Evolutionary conservation across 2,888 invertebrate species (phyloP).

Genomic region (Portevinia maculata): DNA sequence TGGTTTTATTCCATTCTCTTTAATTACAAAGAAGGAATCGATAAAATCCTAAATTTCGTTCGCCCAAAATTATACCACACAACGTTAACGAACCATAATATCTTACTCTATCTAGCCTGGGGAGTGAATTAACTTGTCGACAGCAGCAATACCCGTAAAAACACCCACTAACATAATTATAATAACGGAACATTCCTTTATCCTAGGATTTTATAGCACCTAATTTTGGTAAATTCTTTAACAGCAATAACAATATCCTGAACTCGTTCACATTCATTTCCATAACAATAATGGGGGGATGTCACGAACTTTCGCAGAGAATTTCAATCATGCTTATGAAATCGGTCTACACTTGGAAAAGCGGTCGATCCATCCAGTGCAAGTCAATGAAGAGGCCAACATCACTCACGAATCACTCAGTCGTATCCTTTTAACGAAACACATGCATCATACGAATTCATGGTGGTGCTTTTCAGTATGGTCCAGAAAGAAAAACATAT

Average conservation of each 20-base stretch:
- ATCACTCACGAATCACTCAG: too few relatives aligned
- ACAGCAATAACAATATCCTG: not conserved
- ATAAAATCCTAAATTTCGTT: not conserved
- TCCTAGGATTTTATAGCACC: not conserved
- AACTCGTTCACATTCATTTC: too few relatives aligned
- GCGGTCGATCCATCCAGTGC: too few relatives aligned
- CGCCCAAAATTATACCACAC: not conserved
- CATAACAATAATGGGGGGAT: too few relatives aligned
- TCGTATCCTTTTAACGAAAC: not conserved
- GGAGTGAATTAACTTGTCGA: conserved; percentile 2
- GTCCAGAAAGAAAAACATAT: conserved; percentile 5
- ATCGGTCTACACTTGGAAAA: too few relatives aligned
- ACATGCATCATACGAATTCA: not conserved
- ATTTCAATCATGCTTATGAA: too few relatives aligned
- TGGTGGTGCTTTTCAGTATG: conserved; percentile 4
- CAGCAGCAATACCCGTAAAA: not conserved
- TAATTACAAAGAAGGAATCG: not conserved
- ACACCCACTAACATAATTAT: not conserved
- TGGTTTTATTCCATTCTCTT: not conserved
- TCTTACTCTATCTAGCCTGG: not conserved
- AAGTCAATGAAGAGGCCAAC: not conserved
- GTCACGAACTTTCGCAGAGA: not conserved
- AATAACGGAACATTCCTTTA: too few relatives aligned
- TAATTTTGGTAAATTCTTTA: not conserved
- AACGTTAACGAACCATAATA: not conserved